Base-by-base conservation (phyloP, 2,113 vertebrate species). In the Nanorana parkeri region DNA sequence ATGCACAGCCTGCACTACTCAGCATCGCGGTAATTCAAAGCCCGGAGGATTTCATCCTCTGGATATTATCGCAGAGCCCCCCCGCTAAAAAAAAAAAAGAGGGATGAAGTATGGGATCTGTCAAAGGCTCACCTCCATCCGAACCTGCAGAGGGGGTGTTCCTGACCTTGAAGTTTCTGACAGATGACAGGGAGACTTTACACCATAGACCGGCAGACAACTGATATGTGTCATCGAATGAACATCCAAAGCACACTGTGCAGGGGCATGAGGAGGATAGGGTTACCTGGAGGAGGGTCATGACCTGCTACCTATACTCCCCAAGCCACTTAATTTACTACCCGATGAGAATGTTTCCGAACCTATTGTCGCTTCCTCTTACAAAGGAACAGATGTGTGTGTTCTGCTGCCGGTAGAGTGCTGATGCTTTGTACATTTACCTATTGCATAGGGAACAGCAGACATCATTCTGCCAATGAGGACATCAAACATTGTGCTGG, bases 11-110 rank as follows among this genome's bases (percentile, higher is more conserved):
- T 56, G 68, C 47, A 77, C 85, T 85, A 87, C 85, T 84, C 86
- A 87, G 90, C 90, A 88, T 86, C 87, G 89, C 88, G 84, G 88
- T 86, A 84, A 90, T 87, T 85, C 87, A 84, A 88, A 72, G 84
- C 86, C 85, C 55, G 77, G 68, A 64, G 69, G 47, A 65, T 56
- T 23, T 36, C 36, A 74, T 65, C 79, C 79, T 29, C 5, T 77
- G 61, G 75, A 26, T 58, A 20, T 36, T 52, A 26, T 28, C 24
- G 60, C 36, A 65, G 86, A 88, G 79, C 89, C 84, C 71, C 68
- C 80, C 63, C 61, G 32, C n/a, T 28, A 61, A 15, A 29, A n/a
- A n/a, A n/a, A n/a, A n/a, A n/a, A n/a, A n/a, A n/a, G n/a, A 71
- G 82, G 64, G 84, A 86, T 67, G 60, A 67, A 68, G 47, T 64